phyloP scores from a whole-genome alignment of 2,888 invertebrate genomes.

The Odontomyia ornata region DNA sequence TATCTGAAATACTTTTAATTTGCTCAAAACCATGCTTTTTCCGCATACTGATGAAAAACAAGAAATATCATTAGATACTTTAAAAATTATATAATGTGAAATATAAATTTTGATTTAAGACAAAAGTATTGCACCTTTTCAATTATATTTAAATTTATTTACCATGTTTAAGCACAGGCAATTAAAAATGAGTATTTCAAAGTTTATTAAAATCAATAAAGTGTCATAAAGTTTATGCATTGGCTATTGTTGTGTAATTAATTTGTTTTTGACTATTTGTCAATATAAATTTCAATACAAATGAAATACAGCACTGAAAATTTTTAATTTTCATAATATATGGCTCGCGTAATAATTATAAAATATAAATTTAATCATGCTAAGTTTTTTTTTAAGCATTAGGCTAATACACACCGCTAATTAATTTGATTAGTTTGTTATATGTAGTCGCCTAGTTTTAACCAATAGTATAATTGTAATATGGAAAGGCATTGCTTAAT shows the following conservation, averaged over 20 bases:
- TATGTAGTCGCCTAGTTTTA: no score
- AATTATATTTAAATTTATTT: background rate
- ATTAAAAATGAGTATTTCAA: background rate
- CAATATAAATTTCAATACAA: background rate
- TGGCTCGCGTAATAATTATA: background rate
- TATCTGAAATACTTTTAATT: background rate
- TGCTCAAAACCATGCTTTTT: no score
- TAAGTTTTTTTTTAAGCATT: background rate
- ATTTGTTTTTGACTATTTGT: background rate
- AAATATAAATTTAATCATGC: background rate
- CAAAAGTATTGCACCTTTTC: background rate
- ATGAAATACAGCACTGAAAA: background rate
- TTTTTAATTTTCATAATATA: background rate
- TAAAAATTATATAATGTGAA: no score
- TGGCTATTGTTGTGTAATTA: no score
- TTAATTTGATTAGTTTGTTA: background rate
- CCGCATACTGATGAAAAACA: no score
- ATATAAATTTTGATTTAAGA: background rate
- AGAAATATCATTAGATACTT: background rate
- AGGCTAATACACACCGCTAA: conserved; percentile 9
- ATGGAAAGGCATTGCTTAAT: no score
- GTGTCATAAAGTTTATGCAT: background rate
- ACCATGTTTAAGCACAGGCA: background rate
- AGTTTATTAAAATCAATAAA: background rate
- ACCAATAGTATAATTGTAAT: no score